phyloP scores from a whole-genome alignment of 2,113 vertebrate genomes.

The Bufo bufo region DNA sequence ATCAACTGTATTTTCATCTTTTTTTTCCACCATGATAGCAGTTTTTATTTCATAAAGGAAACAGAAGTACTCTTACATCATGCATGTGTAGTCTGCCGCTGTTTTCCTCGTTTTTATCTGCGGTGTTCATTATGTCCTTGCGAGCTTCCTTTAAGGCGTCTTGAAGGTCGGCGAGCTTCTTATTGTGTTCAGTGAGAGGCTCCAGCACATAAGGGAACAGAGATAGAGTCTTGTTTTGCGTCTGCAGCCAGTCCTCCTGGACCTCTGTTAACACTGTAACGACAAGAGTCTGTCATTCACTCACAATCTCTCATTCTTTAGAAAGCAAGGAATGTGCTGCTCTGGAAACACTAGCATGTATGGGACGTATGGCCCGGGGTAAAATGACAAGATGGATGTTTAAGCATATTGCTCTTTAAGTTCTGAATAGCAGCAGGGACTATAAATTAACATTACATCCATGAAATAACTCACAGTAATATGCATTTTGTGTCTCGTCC shows the following conservation, averaged over 20 bases:
- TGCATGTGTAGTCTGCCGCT: conserved; percentile 70
- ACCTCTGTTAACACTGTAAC: conserved; percentile 75
- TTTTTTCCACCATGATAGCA: not conserved
- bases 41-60: conserved; percentile 44
- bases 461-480: conserved; percentile 75
- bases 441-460: no score
- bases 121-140: conserved; percentile 67
- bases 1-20: not conserved
- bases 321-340: not conserved
- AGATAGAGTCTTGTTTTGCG: conserved; percentile 76
- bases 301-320: no score
- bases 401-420: not conserved
- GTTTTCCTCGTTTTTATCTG: conserved; percentile 78
- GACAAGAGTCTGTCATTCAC: not conserved
- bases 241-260: conserved; percentile 79
- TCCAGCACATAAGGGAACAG: conserved; percentile 78
- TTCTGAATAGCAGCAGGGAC: not conserved
- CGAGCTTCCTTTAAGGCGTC: conserved; percentile 75
- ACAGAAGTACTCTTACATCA: not conserved
- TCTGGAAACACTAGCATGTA: not conserved
- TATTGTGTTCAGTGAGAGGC: conserved; percentile 74
- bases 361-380: no score
- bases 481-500: conserved; percentile 78
- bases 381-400: not conserved
- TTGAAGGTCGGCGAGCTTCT: conserved; percentile 77